Percentiles rank a stretch among this genome's conserved stretches.
These are phyloP conservation scores for Drosophila pectinifera DNA, from an alignment of 1,140 invertebrate species.

Conservation along the genomic window DNA sequence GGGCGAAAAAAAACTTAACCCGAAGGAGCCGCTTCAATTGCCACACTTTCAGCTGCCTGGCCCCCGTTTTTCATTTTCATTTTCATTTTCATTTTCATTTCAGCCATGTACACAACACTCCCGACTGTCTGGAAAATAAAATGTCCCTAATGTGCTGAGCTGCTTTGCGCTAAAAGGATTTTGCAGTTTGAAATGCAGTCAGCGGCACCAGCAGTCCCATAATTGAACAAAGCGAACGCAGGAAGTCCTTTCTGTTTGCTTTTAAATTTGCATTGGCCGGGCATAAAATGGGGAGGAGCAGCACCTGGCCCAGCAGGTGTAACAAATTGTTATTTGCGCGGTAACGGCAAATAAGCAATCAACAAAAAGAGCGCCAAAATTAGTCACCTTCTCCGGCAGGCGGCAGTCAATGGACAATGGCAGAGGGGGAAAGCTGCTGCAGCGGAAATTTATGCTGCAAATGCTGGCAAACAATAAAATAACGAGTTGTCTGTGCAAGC, in stretches of 20 bases:
- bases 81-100: slow-evolving; percentile 4
- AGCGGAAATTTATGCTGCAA: slow-evolving; percentile 53
- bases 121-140: slow-evolving; percentile 45
- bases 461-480: slow-evolving; percentile 79
- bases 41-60: slow-evolving; percentile 49
- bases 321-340: slow-evolving; percentile 29
- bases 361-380: slow-evolving; percentile 39
- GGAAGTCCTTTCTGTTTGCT: slow-evolving; percentile 43
- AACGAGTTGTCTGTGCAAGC: slow-evolving; percentile 76
- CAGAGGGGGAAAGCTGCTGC: neutral
- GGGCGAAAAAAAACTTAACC: slow-evolving; percentile 12
- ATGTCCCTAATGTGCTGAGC: slow-evolving; percentile 65
- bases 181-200: slow-evolving; percentile 56
- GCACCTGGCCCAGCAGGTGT: slow-evolving; percentile 22
- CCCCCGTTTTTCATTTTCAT: slow-evolving; percentile 4
- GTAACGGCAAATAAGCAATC: slow-evolving; percentile 57
- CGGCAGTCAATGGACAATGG: slow-evolving; percentile 6
- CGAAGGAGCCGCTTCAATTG: slow-evolving; percentile 51
- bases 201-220: slow-evolving; percentile 12
- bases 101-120: slow-evolving; percentile 27
- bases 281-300: slow-evolving; percentile 10
- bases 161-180: slow-evolving; percentile 80
- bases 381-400: slow-evolving; percentile 24
- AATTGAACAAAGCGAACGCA: slow-evolving; percentile 53
- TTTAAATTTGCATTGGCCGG: slow-evolving; percentile 42